Conservation (phyloP, 64 coral and sea anemone species). For the Orbicella faveolata region DNA sequence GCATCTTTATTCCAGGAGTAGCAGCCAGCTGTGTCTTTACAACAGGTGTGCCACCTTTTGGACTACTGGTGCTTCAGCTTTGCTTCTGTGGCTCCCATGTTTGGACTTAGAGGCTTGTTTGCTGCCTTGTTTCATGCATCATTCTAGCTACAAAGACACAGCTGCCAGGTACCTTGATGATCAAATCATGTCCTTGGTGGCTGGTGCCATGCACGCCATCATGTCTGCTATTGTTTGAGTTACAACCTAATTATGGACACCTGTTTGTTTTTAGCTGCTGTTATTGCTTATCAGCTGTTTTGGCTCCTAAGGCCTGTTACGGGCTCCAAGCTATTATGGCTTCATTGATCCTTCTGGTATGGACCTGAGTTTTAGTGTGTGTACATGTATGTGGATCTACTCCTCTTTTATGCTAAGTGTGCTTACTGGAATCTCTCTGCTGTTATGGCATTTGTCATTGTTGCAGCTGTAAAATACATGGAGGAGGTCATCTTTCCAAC, state of each 20-base stretch:
- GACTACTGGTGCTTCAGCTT: not conserved
- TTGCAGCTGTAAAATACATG: not conserved
- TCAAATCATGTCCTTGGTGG: not conserved
- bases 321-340: slow-evolving; percentile 18
- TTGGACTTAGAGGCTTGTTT: not conserved
- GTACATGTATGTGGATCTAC: no score
- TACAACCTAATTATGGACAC: not conserved
- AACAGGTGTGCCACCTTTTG: slow-evolving; percentile 16
- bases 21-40: slow-evolving; percentile 19
- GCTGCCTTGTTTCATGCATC: no score
- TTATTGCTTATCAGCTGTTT: not conserved
- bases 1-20: slow-evolving; percentile 30
- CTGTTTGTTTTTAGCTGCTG: not conserved
- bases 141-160: no score
- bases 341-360: no score
- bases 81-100: not conserved
- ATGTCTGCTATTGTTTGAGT: not conserved
- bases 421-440: not conserved
- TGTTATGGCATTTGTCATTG: not conserved
- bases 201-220: not conserved
- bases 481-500: not conserved
- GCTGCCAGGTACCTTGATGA: no score
- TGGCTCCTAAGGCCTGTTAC: slow-evolving; percentile 4
- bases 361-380: no score
- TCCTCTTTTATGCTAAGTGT: no score